Evolutionary conservation across 1,140 invertebrate species (phyloP).

Genomic region (Dinoponera quadriceps): DNA sequence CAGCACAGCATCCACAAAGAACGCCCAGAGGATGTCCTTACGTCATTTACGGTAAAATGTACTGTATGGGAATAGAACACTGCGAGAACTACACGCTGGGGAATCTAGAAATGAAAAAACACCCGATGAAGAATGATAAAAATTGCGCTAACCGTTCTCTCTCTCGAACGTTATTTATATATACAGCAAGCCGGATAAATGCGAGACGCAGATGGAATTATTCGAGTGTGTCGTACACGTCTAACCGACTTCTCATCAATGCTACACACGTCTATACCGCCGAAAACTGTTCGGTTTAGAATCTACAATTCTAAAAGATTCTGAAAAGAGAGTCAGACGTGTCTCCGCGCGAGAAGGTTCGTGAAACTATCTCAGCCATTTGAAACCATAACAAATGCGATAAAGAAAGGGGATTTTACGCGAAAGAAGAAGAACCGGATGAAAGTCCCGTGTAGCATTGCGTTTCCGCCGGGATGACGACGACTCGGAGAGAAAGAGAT

Average conservation of each 20-base stretch:
- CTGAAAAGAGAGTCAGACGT: not conserved
- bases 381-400: too few relatives aligned
- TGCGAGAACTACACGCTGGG: not conserved
- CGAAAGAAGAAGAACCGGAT: too few relatives aligned
- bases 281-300: not conserved
- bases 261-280: not conserved
- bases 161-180: constrained; percentile 22
- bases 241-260: not conserved
- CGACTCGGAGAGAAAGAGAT: constrained; percentile 32
- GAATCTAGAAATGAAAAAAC: not conserved
- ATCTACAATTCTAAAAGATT: not conserved
- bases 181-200: not conserved
- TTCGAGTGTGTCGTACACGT: not conserved
- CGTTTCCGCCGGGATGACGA: not conserved
- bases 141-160: not conserved
- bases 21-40: too few relatives aligned
- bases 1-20: too few relatives aligned
- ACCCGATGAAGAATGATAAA: not conserved
- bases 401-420: too few relatives aligned
- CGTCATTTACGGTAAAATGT: too few relatives aligned
- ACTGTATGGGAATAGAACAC: too few relatives aligned
- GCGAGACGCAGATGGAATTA: not conserved
- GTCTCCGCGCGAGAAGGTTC: too few relatives aligned
- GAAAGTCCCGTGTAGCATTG: constrained; percentile 25
- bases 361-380: too few relatives aligned